These are phyloP conservation scores for Nesidiocoris tenuis DNA, from an alignment of 2,888 invertebrate species.

Conservation along the genomic window DNA sequence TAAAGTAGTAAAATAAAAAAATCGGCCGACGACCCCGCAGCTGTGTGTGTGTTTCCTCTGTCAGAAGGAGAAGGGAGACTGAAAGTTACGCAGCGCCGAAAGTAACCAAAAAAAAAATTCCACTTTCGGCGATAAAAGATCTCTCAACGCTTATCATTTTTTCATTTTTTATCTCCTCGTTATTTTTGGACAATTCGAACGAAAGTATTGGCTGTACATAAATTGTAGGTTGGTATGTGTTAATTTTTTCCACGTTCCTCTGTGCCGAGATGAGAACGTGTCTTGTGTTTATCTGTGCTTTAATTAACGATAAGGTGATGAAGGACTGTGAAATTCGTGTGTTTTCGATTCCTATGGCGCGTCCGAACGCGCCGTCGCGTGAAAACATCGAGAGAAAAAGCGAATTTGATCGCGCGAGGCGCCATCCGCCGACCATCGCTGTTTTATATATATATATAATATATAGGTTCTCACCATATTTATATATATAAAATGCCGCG, in stretches of 20 bases:
- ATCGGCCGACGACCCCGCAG: neutral
- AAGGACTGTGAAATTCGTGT: conserved; percentile 3
- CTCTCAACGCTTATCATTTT: neutral
- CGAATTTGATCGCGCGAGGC: neutral
- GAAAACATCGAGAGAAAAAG: neutral
- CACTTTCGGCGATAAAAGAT: neutral
- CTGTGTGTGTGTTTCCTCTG: neutral
- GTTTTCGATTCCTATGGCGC: neutral
- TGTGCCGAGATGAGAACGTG: neutral
- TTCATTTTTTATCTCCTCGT: neutral
- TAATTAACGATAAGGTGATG: conserved; percentile 18
- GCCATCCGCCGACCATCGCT: neutral
- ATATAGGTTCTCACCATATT: too few species aligned
- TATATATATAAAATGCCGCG: too few species aligned
- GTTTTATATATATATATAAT: too few species aligned
- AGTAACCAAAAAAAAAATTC: neutral
- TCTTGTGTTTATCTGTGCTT: conserved; percentile 30
- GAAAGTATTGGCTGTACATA: conserved; percentile 29
- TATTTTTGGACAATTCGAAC: neutral
- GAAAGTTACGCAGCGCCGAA: neutral
- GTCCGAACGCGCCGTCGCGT: neutral
- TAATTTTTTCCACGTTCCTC: conserved; percentile 4
- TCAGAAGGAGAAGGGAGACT: neutral
- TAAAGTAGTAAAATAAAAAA: too few species aligned
- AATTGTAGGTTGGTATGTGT: conserved; percentile 22